phyloP scores from a whole-genome alignment of 1,140 invertebrate genomes.

The Zaprionus vittiger region DNA sequence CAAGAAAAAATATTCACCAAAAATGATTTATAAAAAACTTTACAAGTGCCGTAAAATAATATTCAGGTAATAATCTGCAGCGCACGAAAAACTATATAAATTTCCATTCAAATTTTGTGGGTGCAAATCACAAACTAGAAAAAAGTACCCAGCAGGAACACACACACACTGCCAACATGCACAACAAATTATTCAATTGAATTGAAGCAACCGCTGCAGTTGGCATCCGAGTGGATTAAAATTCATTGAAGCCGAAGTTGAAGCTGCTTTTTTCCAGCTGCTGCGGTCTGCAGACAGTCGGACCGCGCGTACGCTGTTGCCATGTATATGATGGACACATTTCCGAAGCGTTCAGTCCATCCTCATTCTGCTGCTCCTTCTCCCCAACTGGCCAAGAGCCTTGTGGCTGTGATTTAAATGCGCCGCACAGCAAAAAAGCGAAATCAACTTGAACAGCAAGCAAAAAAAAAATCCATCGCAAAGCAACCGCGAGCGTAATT shows the following conservation, averaged over 20 bases:
- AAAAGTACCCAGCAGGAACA: slow-evolving; percentile 46
- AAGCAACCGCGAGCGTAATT: slow-evolving; percentile 67
- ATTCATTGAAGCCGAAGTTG: slow-evolving; percentile 29
- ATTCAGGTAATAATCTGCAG: slow-evolving; percentile 22
- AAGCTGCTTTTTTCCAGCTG: slow-evolving; percentile 30
- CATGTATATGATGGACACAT: slow-evolving; percentile 48
- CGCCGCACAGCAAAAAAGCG: slow-evolving; percentile 35
- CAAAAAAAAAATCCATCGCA: slow-evolving; percentile 52
- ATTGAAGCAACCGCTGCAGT: slow-evolving; percentile 68
- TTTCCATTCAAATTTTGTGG: slow-evolving; percentile 46
- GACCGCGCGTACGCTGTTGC: slow-evolving; percentile 36
- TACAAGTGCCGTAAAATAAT: slow-evolving; percentile 11
- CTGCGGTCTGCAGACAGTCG: slow-evolving; percentile 43
- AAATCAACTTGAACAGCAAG: slow-evolving; percentile 46
- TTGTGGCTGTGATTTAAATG: slow-evolving; percentile 73
- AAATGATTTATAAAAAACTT: neutral
- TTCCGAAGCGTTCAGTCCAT: slow-evolving; percentile 13
- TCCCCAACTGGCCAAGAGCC: slow-evolving; percentile 27
- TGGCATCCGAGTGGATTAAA: slow-evolving; percentile 63
- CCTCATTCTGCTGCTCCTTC: neutral
- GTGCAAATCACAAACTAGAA: slow-evolving; percentile 26
- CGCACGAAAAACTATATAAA: slow-evolving; percentile 28
- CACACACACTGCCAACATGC: slow-evolving; percentile 47
- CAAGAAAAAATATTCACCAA: neutral
- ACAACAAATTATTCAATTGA: slow-evolving; percentile 74